Evolutionary conservation across 2,888 invertebrate species (phyloP).

Genomic region (Agonum fuliginosum): DNA sequence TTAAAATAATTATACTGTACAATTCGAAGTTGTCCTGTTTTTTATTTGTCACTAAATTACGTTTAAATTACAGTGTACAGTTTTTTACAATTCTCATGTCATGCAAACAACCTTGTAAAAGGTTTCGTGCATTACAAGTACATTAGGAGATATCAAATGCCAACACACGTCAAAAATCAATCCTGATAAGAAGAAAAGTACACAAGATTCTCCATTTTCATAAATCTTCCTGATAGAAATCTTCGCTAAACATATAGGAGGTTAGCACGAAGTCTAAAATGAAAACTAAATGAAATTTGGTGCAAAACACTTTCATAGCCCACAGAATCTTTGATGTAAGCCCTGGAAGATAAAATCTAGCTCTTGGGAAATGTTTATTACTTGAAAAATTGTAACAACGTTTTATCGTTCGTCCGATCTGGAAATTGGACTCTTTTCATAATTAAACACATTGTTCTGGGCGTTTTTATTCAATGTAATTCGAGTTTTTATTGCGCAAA

Average conservation of each 20-base stretch:
- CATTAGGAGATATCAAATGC: not conserved
- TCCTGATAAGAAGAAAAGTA: conserved; percentile 6
- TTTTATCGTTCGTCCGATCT: conserved; percentile 20
- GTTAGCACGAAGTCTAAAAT: not conserved
- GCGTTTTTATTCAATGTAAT: too few relatives aligned
- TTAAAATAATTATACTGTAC: too few relatives aligned
- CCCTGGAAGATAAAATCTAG: not conserved
- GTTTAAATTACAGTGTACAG: too few relatives aligned
- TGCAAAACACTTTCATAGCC: conserved; percentile 11
- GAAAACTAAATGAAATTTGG: conserved; percentile 27
- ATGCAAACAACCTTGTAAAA: too few relatives aligned
- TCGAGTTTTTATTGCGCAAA: too few relatives aligned
- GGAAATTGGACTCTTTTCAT: conserved; percentile 6
- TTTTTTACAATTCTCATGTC: too few relatives aligned
- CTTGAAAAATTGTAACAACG: not conserved
- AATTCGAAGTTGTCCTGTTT: too few relatives aligned
- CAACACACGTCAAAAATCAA: not conserved
- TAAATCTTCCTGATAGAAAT: not conserved
- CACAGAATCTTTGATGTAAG: not conserved
- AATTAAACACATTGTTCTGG: conserved; percentile 1
- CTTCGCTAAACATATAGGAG: conserved; percentile 1
- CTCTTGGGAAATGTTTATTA: conserved; percentile 17
- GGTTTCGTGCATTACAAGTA: too few relatives aligned
- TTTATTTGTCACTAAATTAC: too few relatives aligned
- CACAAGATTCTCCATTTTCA: not conserved